Base-by-base conservation (phyloP, 2,888 invertebrate genomes). In the Synergus itoensis region DNA sequence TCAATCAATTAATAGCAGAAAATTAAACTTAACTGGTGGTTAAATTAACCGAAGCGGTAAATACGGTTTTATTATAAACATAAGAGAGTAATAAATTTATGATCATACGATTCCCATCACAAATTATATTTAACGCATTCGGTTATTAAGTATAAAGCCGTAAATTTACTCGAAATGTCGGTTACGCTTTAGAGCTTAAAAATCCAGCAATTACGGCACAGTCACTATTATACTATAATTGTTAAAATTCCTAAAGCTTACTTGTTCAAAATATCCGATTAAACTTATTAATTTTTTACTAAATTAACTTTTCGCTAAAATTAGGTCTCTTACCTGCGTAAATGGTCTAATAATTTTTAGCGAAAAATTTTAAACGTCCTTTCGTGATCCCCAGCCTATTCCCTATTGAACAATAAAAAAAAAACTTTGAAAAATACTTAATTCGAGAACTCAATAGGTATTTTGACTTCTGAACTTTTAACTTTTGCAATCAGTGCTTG, bases 1-100 rank as follows among this genome's bases (percentile, higher is more conserved):
- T 41, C 9, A 65, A 18, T 65, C 65, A 43, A 65, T 67, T 67
- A 45, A 65, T 67, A 67, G 18, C 45, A 45, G 11, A 41, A 67
- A 67, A 43, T 67, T 67, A 45, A 43, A 18, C 67, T 45, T 21
- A 67, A 67, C 67, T 67, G 45, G 45, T 21, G 45, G 67, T 67
- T 67, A 43, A 67, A 67, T 67, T 67, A 67, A 45, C 67, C 67
- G 43, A 18, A 41, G 65, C 41, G 40, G 18, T 65, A 43, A 65
- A 65, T 65, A 41, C 65, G 18, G 43, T 65, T 65, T 65, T 64
- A 64, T n/a, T 36, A 45, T 12, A 45, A 12, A 4, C 5, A 45
- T 12, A 45, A 12, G 2, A 45, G 11, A 45, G 45, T 43, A 65
- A 41, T 65, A 65, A 65, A 65, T 65, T 65, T 65, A 65, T 12